Percentiles rank a stretch among this genome's conserved stretches.
Conservation (phyloP, 2,797 vertebrate genomes). For the Malacoraja senta region DNA sequence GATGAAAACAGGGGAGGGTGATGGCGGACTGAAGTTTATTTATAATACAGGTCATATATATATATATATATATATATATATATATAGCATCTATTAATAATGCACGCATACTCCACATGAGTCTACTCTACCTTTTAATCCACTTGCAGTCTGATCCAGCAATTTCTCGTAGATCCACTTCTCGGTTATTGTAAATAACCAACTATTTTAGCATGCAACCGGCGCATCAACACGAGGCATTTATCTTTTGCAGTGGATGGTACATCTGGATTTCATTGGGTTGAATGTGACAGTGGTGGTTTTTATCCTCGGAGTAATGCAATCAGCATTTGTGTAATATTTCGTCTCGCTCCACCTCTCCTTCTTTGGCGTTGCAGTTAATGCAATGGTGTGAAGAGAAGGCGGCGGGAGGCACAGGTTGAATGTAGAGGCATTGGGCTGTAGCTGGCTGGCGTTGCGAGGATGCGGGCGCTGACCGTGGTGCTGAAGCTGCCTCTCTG, state of each 20-base stretch:
- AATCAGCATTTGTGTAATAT: neutral
- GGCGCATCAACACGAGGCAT: neutral
- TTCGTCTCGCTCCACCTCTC: neutral
- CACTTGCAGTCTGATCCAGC: neutral
- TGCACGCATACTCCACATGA: neutral
- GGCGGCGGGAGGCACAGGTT: neutral
- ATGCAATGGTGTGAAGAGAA: neutral
- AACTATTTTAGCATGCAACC: conserved; percentile 1
- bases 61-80: conserved; percentile 13
- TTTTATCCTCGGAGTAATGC: neutral
- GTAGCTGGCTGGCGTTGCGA: too few relatives aligned
- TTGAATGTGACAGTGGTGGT: neutral
- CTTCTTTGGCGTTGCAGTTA: neutral
- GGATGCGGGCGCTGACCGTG: too few relatives aligned
- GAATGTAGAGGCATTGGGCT: neutral
- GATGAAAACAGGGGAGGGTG: neutral
- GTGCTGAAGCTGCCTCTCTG: neutral
- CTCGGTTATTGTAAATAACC: neutral
- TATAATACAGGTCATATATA: conserved; percentile 19
- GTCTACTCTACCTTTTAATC: conserved; percentile 6
- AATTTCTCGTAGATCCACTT: conserved; percentile 6
- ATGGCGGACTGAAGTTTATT: neutral
- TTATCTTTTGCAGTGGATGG: neutral
- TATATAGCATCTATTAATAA: conserved; percentile 15
- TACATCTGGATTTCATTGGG: neutral